Base-by-base conservation (phyloP, 2,113 vertebrate genomes). In the Ascaphus truei region DNA sequence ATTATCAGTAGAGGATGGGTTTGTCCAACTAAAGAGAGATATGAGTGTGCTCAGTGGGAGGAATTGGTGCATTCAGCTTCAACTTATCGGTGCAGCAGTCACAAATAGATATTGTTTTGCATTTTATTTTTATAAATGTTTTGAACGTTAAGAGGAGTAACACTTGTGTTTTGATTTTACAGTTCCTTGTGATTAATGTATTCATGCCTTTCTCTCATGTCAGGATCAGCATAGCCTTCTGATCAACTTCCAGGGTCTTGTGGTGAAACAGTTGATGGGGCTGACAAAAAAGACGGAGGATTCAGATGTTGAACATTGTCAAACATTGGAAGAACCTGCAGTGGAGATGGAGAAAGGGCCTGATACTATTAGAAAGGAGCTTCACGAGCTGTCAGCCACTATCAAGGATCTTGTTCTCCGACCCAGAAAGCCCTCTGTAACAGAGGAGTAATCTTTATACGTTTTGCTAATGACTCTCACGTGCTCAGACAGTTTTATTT, bases 171-270 rank as follows among this genome's bases (percentile, higher is more conserved):
- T n/a, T n/a, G n/a, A n/a, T n/a, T n/a, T n/a, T n/a, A n/a, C n/a
- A n/a, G n/a, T n/a, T n/a, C n/a, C n/a, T n/a, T n/a, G n/a, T n/a
- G n/a, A n/a, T n/a, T n/a, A n/a, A n/a, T n/a, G n/a, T n/a, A n/a
- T n/a, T n/a, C n/a, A n/a, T n/a, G n/a, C n/a, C n/a, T 45, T 48
- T 57, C 75, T 76, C 31, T 29, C 63, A 29, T 53, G 67, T 48
- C 74, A 99, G 96, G 96, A 96, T 75, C 95, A 96, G 51, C 91
- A 96, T 79, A 85, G 85, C 22, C 85, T 96, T 60, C 79, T 99
- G 76, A 81, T 89, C 7, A 78, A 84, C 34, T 99, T 94, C 74
- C 97, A 99, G 71, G 80, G 87, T 50, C 86, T 99, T 82, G 97
- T 99, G 73, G 96, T 99, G 77, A 96, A 95, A 75, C 94, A 93